Conservation (phyloP, 2,797 vertebrate species). For the Lateolabrax maculatus region DNA sequence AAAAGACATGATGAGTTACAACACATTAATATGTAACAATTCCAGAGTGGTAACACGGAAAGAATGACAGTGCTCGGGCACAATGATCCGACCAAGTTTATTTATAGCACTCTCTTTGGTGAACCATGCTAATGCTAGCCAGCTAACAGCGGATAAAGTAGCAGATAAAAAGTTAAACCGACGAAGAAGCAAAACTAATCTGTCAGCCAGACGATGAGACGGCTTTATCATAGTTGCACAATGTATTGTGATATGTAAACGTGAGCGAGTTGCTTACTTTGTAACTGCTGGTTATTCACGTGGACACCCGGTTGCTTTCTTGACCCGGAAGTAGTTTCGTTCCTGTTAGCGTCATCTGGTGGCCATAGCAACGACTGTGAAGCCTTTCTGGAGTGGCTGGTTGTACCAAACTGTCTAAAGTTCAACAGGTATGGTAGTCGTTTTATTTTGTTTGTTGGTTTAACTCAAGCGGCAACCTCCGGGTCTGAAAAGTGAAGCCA, state of each 20-base stretch:
- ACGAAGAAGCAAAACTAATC: neutral
- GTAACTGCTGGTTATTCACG: conserved; percentile 55
- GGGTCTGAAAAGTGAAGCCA: too few relatives aligned
- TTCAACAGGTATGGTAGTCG: neutral
- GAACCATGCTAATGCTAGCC: conserved; percentile 30
- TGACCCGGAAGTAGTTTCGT: conserved; percentile 64
- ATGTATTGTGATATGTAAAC: rapidly evolving
- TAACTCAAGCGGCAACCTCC: too few relatives aligned
- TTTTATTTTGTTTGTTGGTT: neutral
- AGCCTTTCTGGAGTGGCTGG: neutral
- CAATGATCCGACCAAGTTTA: neutral
- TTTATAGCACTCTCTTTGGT: neutral
- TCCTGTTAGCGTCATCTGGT: conserved; percentile 37
- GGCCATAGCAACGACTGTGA: conserved; percentile 31
- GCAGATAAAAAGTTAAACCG: neutral
- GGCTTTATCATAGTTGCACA: rapidly evolving
- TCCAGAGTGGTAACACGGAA: neutral
- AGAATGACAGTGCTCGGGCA: neutral
- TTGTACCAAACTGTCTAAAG: neutral
- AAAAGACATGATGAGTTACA: neutral
- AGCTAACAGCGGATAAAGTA: neutral
- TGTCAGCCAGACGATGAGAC: rapidly evolving
- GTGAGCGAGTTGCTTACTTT: conserved; percentile 54
- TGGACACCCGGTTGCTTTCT: conserved; percentile 15
- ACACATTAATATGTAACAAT: neutral